Evolutionary conservation across 2,888 invertebrate genomes (phyloP).

Genomic region (Brachypterus glaber): DNA sequence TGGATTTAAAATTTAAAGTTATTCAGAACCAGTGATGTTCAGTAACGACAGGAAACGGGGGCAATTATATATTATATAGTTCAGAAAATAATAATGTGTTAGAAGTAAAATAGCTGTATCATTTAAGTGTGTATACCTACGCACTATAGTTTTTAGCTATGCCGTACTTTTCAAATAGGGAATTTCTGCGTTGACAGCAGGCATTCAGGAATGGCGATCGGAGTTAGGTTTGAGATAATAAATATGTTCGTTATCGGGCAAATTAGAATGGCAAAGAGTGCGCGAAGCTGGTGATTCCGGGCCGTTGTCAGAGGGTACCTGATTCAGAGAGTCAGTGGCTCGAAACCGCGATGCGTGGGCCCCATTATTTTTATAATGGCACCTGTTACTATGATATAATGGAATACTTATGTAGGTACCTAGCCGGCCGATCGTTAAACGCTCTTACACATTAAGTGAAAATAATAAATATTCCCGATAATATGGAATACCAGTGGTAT

Average conservation of each 20-base stretch:
- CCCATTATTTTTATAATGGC: slow-evolving; percentile 38
- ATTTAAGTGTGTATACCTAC: too few species aligned
- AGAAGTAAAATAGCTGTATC: too few species aligned
- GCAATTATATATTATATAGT: too few species aligned
- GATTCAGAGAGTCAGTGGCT: slow-evolving; percentile 30
- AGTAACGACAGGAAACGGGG: too few species aligned
- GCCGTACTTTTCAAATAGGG: too few species aligned
- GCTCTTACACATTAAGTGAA: slow-evolving; percentile 36
- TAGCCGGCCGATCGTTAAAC: slow-evolving; percentile 35
- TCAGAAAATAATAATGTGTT: too few species aligned
- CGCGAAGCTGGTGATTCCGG: not conserved
- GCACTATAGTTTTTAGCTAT: too few species aligned
- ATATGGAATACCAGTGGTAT: slow-evolving; percentile 30
- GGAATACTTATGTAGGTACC: slow-evolving; percentile 36
- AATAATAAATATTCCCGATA: slow-evolving; percentile 36
- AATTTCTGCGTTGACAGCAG: too few species aligned
- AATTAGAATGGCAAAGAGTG: not conserved
- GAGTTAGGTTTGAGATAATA: slow-evolving; percentile 15
- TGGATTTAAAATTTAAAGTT: too few species aligned
- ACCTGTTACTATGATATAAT: slow-evolving; percentile 40
- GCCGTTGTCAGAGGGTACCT: slow-evolving; percentile 10
- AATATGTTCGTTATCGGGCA: too few species aligned
- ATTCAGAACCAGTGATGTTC: too few species aligned
- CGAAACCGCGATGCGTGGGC: slow-evolving; percentile 36
- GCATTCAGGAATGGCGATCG: slow-evolving; percentile 11